Evolutionary conservation across 2,113 vertebrate species (phyloP), one percentile per base, ranked within the genome.

Genomic region (Perognathus longimembris): DNA sequence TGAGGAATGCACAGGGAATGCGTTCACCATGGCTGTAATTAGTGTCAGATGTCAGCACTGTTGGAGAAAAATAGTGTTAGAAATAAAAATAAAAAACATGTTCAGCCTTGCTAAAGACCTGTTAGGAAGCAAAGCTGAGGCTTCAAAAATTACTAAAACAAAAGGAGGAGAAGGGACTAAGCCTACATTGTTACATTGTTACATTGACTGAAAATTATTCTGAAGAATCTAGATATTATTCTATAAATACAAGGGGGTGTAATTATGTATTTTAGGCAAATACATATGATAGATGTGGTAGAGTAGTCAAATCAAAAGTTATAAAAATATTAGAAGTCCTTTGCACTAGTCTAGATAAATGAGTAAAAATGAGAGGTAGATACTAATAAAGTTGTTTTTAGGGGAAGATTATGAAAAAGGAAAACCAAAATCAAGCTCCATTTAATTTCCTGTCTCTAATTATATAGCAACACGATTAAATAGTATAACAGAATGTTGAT

Each of bases 11-110:
- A 69, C 40, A 89, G 6, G 50, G 32, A 88, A 95, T 95, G 63
- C 93, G 91, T 91, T 94, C 32, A 36, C 70, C 82, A 87, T 94
- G 90, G 85, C 14, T 61, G 21, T 92, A 94, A 93, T 96, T 87
- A 89, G 64, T 84, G 36, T 89, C 95, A 97, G 89, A 92, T 96
- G 91, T 89, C 92, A 88, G 17, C 67, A 63, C 83, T 77, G 76
- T 92, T 45, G 7, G 20, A 78, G 73, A 88, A 40, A 83, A 86
- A 88, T 76, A 75, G 42, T 54, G 17, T 50, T 77, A 24, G 0
- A 63, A 20, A 77, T 11, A 77, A 83, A 6, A 57, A 64, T 71
- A 78, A 21, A 90, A 26, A 3, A 24, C 54, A 67, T 73, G 17
- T 5, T 94, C 86, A 74, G 30, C 57, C 71, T 85, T 82, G 38